Conservation (phyloP, 2,113 vertebrate genomes). For the Carlito syrichta region DNA sequence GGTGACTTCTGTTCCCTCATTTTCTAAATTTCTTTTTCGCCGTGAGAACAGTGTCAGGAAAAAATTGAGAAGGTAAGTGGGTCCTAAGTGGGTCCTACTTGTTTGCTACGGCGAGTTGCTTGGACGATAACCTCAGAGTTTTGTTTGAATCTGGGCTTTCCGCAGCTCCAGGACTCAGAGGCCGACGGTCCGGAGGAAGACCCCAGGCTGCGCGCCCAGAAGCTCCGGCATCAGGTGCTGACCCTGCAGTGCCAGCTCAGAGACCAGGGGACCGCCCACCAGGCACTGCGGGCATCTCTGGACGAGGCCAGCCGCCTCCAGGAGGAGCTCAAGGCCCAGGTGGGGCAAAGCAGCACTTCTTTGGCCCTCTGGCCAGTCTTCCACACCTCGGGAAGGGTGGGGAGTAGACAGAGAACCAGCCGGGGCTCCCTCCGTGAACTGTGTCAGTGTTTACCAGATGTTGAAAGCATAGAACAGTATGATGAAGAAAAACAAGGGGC, state of each 20-base stretch:
- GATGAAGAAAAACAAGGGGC: neutral
- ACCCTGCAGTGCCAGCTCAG: constrained; percentile 81
- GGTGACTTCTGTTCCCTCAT: neutral
- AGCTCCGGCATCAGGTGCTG: constrained; percentile 73
- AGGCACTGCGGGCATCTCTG: constrained; percentile 7
- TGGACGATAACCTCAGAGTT: too few species aligned
- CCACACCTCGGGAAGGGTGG: rapidly evolving
- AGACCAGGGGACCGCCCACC: constrained; percentile 70
- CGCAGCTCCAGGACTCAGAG: neutral
- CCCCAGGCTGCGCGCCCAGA: constrained; percentile 58
- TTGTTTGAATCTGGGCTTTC: rapidly evolving
- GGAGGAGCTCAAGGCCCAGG: constrained; percentile 83
- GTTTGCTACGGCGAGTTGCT: neutral
- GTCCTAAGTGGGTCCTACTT: neutral
- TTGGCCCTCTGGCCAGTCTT: rapidly evolving
- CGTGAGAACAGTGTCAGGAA: neutral
- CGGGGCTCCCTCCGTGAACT: too few species aligned
- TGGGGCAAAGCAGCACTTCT: constrained; percentile 19
- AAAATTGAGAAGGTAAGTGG: neutral
- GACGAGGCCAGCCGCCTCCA: constrained; percentile 69
- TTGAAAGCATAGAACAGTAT: neutral
- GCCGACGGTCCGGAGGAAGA: neutral
- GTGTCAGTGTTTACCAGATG: too few species aligned
- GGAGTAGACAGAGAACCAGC: neutral
- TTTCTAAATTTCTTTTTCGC: neutral